Evolutionary conservation across 2,888 invertebrate species (phyloP).

Genomic region (Podabrus alpinus): DNA sequence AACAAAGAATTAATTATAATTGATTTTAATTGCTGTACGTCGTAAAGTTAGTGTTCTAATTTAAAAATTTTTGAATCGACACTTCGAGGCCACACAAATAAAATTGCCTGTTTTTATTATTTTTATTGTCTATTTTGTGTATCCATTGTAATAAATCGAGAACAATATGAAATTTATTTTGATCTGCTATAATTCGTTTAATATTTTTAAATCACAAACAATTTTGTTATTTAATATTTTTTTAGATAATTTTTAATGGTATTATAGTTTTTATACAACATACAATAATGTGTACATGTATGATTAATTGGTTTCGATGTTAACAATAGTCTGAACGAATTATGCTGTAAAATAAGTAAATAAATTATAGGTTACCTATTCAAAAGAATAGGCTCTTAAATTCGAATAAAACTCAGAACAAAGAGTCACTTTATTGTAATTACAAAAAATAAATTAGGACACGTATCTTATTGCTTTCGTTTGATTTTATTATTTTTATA

Average conservation of each 20-base stretch:
- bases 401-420: conserved; percentile 22
- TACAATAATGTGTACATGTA: conserved; percentile 14
- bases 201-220: conserved; percentile 6
- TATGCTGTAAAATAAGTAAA: conserved; percentile 25
- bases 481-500: conserved; percentile 1
- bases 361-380: conserved; percentile 21
- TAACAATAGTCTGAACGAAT: conserved; percentile 29
- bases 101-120: conserved; percentile 1
- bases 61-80: conserved; percentile 5
- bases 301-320: conserved; percentile 18
- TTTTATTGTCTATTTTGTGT: conserved; percentile 2
- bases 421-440: conserved; percentile 13
- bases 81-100: conserved; percentile 9
- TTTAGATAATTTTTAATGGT: conserved; percentile 14
- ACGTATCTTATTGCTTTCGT: background rate
- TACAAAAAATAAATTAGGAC: conserved; percentile 19
- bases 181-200: conserved; percentile 8
- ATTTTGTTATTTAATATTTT: conserved; percentile 13
- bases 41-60: background rate
- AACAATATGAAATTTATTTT: conserved; percentile 16
- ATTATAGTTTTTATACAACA: conserved; percentile 10
- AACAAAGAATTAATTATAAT: background rate
- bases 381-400: conserved; percentile 23
- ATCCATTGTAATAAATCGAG: conserved; percentile 16
- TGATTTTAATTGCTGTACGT: background rate